Evolutionary conservation across 1,140 invertebrate species (phyloP).

Genomic region (Aethina tumida): DNA sequence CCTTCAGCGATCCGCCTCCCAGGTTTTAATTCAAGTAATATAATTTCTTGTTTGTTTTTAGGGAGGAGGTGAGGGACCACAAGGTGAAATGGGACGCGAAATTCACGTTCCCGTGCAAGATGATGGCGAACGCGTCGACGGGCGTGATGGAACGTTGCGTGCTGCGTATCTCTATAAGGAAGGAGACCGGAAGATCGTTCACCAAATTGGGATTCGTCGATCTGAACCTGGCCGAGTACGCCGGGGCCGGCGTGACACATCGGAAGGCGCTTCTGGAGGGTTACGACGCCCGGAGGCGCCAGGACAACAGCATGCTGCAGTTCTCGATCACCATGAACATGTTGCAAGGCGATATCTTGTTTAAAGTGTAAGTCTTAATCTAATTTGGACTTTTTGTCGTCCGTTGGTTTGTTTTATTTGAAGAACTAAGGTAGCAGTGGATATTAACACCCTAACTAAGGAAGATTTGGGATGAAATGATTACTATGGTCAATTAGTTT

Average conservation of each 20-base stretch:
- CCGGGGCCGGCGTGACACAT: constrained; percentile 77
- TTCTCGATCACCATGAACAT: constrained; percentile 88
- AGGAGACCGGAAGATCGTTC: constrained; percentile 61
- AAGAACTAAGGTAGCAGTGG: no score
- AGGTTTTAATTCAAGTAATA: no score
- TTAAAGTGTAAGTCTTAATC: constrained; percentile 88
- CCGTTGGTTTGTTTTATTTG: no score
- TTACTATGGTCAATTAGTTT: no score
- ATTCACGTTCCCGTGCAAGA: constrained; percentile 91
- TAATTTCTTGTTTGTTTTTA: constrained; percentile 42
- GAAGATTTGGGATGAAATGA: no score
- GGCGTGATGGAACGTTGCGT: constrained; percentile 87
- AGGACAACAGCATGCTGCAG: constrained; percentile 92
- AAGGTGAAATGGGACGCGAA: constrained; percentile 83
- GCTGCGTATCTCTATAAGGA: constrained; percentile 86
- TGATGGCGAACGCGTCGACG: constrained; percentile 90
- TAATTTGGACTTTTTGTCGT: no score
- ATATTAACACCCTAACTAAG: no score
- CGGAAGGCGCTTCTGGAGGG: constrained; percentile 86
- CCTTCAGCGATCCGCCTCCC: no score
- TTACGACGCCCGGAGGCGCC: constrained; percentile 80
- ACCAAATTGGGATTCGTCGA: constrained; percentile 91
- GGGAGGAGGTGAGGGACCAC: constrained; percentile 89
- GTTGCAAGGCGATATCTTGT: constrained; percentile 89
- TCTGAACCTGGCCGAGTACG: constrained; percentile 92